Percentiles rank a stretch among this genome's conserved stretches.
Conservation (phyloP, 1,140 invertebrate genomes). For the Achroia grisella region DNA sequence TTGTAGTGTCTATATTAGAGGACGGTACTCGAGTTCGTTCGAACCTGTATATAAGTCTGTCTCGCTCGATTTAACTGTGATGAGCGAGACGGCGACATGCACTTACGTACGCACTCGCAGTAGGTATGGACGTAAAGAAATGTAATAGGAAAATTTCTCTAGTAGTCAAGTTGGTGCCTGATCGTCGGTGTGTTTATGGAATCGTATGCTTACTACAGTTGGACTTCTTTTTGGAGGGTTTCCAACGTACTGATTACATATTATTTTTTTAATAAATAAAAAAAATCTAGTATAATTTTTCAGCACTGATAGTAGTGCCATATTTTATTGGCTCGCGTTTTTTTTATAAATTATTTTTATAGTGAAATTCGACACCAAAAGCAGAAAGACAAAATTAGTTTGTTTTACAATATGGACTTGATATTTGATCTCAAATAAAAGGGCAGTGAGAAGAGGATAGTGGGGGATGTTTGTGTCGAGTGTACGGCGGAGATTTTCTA, state of each 20-base stretch:
- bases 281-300: constrained; percentile 56
- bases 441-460: not conserved
- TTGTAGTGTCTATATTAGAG: constrained; percentile 1
- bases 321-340: constrained; percentile 66
- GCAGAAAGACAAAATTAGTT: constrained; percentile 49
- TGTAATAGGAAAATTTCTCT: constrained; percentile 55
- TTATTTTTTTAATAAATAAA: constrained; percentile 55
- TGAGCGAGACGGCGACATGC: not conserved
- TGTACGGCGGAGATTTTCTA: not conserved
- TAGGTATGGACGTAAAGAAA: constrained; percentile 37
- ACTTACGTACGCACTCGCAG: constrained; percentile 12
- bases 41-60: not conserved
- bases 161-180: constrained; percentile 69
- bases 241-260: constrained; percentile 72
- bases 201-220: constrained; percentile 31
- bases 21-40: not conserved
- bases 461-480: not conserved
- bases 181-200: constrained; percentile 32
- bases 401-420: constrained; percentile 46
- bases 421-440: constrained; percentile 56
- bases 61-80: not conserved
- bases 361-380: constrained; percentile 70
- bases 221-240: constrained; percentile 43
- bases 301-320: constrained; percentile 68
- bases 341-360: constrained; percentile 51